These are phyloP conservation scores for Cotesia typhae DNA, from an alignment of 1,140 invertebrate species.

Conservation along the genomic window DNA sequence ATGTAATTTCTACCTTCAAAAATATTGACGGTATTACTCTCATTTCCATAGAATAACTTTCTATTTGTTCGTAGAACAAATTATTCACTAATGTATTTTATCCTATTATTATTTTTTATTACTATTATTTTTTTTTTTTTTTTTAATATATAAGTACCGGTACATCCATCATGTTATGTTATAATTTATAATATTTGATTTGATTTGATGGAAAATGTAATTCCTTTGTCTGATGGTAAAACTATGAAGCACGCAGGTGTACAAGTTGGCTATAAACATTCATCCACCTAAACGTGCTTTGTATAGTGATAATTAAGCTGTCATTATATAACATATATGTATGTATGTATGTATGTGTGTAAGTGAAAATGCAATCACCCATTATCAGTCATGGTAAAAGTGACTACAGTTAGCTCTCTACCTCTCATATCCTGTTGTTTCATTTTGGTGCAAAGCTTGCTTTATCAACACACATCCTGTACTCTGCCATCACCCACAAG, in stretches of 20 bases:
- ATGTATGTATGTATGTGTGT: neutral
- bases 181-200: neutral
- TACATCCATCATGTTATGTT: too few species aligned
- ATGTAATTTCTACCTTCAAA: too few species aligned
- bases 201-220: neutral
- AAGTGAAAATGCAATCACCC: constrained; percentile 20
- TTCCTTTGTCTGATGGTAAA: constrained; percentile 13
- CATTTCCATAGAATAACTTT: too few species aligned
- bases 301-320: constrained; percentile 32
- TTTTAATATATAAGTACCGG: too few species aligned
- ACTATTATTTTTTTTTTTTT: too few species aligned
- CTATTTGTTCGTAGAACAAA: too few species aligned
- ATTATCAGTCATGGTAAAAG: neutral
- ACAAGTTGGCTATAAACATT: neutral
- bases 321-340: neutral
- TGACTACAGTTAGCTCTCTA: neutral
- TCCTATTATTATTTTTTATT: too few species aligned
- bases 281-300: neutral
- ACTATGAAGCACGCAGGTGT: neutral
- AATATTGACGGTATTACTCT: too few species aligned
- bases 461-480: constrained; percentile 21
- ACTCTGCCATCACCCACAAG: constrained; percentile 33
- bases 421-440: neutral
- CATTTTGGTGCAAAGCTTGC: constrained; percentile 1
- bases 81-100: too few species aligned